phyloP scores from a whole-genome alignment of 2,888 invertebrate species.

The Agrochola circellaris region DNA sequence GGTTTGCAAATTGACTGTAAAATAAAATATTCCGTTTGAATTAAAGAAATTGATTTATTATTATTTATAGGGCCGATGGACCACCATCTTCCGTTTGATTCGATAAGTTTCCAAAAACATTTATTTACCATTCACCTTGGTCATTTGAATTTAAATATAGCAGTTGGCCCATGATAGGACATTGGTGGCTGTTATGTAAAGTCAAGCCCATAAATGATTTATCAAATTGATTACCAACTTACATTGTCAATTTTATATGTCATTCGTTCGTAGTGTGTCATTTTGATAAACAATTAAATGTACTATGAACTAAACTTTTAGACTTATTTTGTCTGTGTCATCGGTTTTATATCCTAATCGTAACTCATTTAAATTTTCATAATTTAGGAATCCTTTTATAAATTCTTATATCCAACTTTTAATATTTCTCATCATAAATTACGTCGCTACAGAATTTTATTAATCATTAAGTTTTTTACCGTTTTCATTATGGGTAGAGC shows the following conservation, averaged over 20 bases:
- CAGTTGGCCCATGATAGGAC: not conserved
- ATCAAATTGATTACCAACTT: not conserved
- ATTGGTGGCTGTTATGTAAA: not conserved
- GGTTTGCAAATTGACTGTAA: slow-evolving; percentile 4
- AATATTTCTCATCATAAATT: slow-evolving; percentile 29
- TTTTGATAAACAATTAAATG: not conserved
- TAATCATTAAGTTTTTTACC: slow-evolving; percentile 42
- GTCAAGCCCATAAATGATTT: not conserved
- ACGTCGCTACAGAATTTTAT: slow-evolving; percentile 30
- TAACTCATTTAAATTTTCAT: not conserved
- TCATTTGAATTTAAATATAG: not conserved
- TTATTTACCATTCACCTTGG: not conserved
- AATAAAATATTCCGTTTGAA: too few species aligned
- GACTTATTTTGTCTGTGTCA: not conserved
- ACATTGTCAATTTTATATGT: not conserved
- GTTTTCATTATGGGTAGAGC: slow-evolving; percentile 17
- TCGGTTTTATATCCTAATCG: not conserved
- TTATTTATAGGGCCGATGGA: not conserved
- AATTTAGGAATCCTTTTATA: slow-evolving; percentile 9
- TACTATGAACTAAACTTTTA: not conserved
- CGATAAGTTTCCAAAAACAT: too few species aligned
- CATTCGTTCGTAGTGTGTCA: not conserved
- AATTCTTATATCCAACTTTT: slow-evolving; percentile 17
- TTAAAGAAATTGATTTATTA: too few species aligned
- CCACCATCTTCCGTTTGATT: not conserved